Conservation (phyloP, 2,113 vertebrate species). For the Odocoileus virginianus region DNA sequence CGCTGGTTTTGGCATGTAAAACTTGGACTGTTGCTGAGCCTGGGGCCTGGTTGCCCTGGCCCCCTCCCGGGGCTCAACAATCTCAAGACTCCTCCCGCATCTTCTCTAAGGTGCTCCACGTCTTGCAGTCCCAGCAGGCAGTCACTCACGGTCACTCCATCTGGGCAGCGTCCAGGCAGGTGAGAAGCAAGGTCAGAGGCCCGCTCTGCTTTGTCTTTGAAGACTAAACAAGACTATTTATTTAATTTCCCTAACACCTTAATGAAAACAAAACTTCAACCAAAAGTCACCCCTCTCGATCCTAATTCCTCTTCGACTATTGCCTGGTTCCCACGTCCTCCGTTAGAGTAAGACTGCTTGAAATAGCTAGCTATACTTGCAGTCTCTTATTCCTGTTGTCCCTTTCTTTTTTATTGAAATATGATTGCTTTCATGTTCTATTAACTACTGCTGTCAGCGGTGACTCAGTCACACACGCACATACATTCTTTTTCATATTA, state of each 20-base stretch:
- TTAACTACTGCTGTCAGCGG: background rate
- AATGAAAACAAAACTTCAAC: background rate
- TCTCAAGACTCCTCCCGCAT: background rate
- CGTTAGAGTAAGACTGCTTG: background rate
- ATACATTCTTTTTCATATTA: background rate
- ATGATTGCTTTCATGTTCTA: background rate
- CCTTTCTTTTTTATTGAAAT: background rate
- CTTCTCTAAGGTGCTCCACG: fast-evolving
- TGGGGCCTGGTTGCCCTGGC: background rate
- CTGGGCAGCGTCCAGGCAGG: background rate
- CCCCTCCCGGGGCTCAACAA: background rate
- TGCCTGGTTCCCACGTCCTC: background rate
- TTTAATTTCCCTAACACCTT: background rate
- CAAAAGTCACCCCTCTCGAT: background rate
- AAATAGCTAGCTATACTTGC: background rate
- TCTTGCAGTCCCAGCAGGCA: background rate
- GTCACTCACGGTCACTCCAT: no score
- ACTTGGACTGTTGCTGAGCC: background rate
- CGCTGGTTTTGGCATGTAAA: background rate
- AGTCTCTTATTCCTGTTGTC: background rate
- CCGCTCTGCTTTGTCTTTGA: background rate
- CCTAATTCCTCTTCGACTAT: background rate
- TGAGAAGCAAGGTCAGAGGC: background rate
- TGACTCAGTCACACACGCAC: background rate
- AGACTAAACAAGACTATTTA: background rate